Evolutionary conservation across 1,140 invertebrate genomes (phyloP).

Genomic region (Drosophila ambigua): DNA sequence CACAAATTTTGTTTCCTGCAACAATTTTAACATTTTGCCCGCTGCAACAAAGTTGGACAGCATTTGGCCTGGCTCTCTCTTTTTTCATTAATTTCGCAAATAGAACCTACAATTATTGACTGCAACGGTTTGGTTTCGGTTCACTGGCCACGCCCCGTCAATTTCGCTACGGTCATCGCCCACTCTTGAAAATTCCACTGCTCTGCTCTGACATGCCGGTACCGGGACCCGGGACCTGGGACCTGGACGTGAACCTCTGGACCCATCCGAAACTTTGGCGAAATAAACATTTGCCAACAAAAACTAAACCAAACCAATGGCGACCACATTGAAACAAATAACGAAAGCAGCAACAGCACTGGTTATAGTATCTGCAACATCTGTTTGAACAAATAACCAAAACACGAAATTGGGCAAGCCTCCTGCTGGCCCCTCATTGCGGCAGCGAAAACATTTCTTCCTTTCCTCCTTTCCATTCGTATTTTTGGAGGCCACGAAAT

Average conservation of each 20-base stretch:
- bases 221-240: background rate
- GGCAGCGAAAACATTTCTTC: background rate
- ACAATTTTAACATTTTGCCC: background rate
- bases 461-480: too few relatives aligned
- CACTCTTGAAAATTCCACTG: too few relatives aligned
- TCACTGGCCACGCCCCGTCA: constrained; percentile 16
- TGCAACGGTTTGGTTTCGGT: background rate
- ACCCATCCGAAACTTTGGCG: constrained; percentile 3
- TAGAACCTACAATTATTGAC: constrained; percentile 27
- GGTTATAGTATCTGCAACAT: constrained; percentile 58
- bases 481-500: background rate
- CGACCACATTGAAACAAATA: constrained; percentile 63
- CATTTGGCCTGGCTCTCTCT: background rate
- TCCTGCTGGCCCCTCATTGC: background rate
- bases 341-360: constrained; percentile 18
- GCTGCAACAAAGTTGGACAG: constrained; percentile 12
- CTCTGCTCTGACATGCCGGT: too few relatives aligned
- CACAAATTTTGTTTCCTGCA: background rate
- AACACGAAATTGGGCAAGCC: constrained; percentile 50
- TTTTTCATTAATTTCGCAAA: constrained; percentile 1
- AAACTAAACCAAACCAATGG: constrained; percentile 51
- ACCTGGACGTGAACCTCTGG: background rate
- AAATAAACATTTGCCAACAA: constrained; percentile 32
- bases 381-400: constrained; percentile 72
- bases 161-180: constrained; percentile 10